These are phyloP conservation scores for Nudaria mundana DNA, from an alignment of 2,888 invertebrate genomes.

Conservation along the genomic window DNA sequence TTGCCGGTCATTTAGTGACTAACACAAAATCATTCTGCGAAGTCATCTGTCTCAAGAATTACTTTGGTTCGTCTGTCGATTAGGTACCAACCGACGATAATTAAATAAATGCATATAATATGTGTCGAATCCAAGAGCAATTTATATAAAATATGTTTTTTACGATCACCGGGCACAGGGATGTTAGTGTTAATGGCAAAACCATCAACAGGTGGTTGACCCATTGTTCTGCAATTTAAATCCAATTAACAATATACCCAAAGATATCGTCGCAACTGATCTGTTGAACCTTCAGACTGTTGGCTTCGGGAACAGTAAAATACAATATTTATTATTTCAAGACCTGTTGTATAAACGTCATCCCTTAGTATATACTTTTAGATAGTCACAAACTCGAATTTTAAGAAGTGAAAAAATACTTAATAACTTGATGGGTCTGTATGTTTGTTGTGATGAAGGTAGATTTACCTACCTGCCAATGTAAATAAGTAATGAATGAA, in stretches of 20 bases:
- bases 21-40: constrained; percentile 32
- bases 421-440: no score
- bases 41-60: constrained; percentile 26
- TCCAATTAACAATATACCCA: neutral
- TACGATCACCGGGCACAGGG: constrained; percentile 33
- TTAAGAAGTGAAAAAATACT: no score
- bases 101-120: constrained; percentile 41
- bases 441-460: no score
- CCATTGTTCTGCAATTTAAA: constrained; percentile 20
- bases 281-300: no score
- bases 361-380: no score
- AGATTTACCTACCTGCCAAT: no score
- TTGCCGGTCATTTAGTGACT: constrained; percentile 28
- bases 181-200: constrained; percentile 13
- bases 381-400: no score
- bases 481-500: no score
- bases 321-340: no score
- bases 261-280: neutral
- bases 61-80: constrained; percentile 14
- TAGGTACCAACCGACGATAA: constrained; percentile 34
- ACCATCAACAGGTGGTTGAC: constrained; percentile 25
- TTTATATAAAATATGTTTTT: constrained; percentile 49
- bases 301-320: no score
- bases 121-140: constrained; percentile 39
- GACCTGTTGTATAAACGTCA: no score